phyloP scores from a whole-genome alignment of 30 jellyfish, hydroid and myxozoan species.

The Aurelia aurita region DNA sequence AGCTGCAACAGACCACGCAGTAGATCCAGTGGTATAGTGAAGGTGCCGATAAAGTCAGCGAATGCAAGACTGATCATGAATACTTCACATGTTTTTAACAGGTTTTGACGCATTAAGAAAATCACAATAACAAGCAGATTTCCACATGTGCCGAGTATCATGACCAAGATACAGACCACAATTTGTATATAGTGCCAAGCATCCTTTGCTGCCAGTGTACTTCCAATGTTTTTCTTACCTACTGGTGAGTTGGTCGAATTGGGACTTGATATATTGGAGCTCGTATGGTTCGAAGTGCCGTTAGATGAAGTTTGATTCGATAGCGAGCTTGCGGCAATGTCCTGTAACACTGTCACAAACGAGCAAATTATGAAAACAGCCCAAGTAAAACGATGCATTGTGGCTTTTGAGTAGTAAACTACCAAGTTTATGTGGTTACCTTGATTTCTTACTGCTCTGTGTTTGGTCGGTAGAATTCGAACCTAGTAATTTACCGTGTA shows the following conservation, averaged over 20 bases:
- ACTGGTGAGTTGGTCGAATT: neutral
- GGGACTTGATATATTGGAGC: too few species aligned
- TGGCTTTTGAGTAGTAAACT: too few species aligned
- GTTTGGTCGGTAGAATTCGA: too few species aligned
- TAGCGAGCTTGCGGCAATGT: too few species aligned
- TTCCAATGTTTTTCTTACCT: neutral
- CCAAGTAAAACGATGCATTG: too few species aligned
- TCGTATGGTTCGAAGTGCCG: too few species aligned
- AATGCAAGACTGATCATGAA: slow-evolving; percentile 92
- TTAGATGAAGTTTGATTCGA: too few species aligned
- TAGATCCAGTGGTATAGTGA: slow-evolving; percentile 63
- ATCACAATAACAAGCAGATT: slow-evolving; percentile 73
- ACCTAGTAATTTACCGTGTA: too few species aligned
- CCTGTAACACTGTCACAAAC: too few species aligned
- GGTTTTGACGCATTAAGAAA: slow-evolving; percentile 67
- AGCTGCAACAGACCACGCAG: slow-evolving; percentile 48
- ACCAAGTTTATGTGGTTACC: too few species aligned
- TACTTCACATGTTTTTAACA: slow-evolving; percentile 85
- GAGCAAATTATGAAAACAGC: too few species aligned
- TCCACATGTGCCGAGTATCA: slow-evolving; percentile 80
- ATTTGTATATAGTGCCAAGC: slow-evolving; percentile 12
- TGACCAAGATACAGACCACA: slow-evolving; percentile 54
- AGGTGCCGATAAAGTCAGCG: slow-evolving; percentile 91
- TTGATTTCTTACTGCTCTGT: too few species aligned
- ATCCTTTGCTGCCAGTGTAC: neutral